Base-by-base conservation (phyloP, 2,888 invertebrate genomes). In the Galeruca laticollis region DNA sequence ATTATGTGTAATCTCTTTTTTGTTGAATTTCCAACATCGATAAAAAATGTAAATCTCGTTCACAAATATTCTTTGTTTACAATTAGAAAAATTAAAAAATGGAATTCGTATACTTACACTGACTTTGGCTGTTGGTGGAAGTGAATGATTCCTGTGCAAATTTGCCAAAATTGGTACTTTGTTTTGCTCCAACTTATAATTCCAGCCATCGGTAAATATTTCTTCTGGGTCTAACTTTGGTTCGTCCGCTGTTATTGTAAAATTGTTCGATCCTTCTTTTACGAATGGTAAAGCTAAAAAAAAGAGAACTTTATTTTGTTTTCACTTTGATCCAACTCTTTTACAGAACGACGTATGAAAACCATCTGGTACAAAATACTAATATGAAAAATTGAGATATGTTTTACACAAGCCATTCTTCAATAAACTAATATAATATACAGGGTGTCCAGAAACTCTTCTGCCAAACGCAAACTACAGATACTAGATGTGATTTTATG, bases 101-200 rank as follows among this genome's bases (percentile, higher is more conserved):
- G 47, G 37, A 76, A 79, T 82, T 82, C 82, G n/a, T n/a, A 76
- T 83, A 85, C 85, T 84, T 85, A 86, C 85, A 84, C 82, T 85
- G 77, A 81, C 80, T 78, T 83, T 82, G 72, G 82, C 81, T 56
- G 77, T 73, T 13, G 84, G 84, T 47, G 86, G 86, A 71, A 85
- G 74, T 4, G 84, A 83, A 72, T 85, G 86, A 66, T 84, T 85
- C 73, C 80, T 80, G n/a, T 79, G 59, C 15, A 77, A 71, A 51
- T 77, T 75, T 4, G 78, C 68, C 61, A 86, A 73, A 43, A 86
- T 69, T 11, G 85, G 85, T 13, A 79, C 75, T 70, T 80, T 81
- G 69, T 78, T 81, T 47, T 80, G 79, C 75, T 80, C 77, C 63
- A 79, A 66, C 70, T 79, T 82, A 76, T 83, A 86, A 75, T 86